Percentiles rank a stretch among this genome's conserved stretches.
These are phyloP conservation scores for Drosophila gaucha DNA, from an alignment of 2,888 invertebrate genomes.

Conservation along the genomic window DNA sequence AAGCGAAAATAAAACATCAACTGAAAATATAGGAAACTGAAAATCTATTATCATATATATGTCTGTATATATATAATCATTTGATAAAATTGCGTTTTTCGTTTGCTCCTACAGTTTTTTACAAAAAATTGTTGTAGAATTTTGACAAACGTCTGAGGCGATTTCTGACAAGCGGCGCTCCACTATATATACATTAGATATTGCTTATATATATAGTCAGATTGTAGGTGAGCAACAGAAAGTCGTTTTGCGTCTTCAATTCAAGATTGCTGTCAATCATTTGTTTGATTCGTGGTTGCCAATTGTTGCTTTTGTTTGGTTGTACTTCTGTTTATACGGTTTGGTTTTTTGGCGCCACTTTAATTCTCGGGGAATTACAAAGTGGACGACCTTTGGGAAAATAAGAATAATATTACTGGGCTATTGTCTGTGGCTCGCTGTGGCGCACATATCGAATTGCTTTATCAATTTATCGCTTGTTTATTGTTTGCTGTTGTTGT, in stretches of 20 bases:
- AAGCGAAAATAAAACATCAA: slow-evolving; percentile 58
- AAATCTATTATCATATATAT: slow-evolving; percentile 27
- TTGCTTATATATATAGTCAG: background rate
- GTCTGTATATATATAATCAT: slow-evolving; percentile 21
- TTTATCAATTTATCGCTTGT: slow-evolving; percentile 67
- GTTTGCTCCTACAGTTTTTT: slow-evolving; percentile 81
- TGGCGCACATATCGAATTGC: slow-evolving; percentile 56
- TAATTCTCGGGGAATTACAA: slow-evolving; percentile 75
- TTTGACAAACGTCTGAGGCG: slow-evolving; percentile 70
- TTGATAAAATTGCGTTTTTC: slow-evolving; percentile 83
- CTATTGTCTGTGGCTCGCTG: slow-evolving; percentile 76
- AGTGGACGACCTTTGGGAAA: slow-evolving; percentile 58
- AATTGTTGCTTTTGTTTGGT: slow-evolving; percentile 60
- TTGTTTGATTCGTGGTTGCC: slow-evolving; percentile 57
- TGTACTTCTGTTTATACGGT: slow-evolving; percentile 71
- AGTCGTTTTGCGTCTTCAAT: slow-evolving; percentile 6
- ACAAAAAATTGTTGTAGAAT: slow-evolving; percentile 73
- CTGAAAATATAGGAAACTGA: slow-evolving; percentile 36
- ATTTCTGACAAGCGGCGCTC: slow-evolving; percentile 52
- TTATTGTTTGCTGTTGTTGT: slow-evolving; percentile 58
- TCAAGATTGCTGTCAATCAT: slow-evolving; percentile 16
- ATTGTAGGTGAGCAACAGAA: slow-evolving; percentile 26
- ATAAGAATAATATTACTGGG: slow-evolving; percentile 78
- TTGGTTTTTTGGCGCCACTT: slow-evolving; percentile 61
- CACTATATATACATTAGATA: background rate